Base-by-base conservation (phyloP, 2,797 vertebrate genomes). In the Parambassis ranga region DNA sequence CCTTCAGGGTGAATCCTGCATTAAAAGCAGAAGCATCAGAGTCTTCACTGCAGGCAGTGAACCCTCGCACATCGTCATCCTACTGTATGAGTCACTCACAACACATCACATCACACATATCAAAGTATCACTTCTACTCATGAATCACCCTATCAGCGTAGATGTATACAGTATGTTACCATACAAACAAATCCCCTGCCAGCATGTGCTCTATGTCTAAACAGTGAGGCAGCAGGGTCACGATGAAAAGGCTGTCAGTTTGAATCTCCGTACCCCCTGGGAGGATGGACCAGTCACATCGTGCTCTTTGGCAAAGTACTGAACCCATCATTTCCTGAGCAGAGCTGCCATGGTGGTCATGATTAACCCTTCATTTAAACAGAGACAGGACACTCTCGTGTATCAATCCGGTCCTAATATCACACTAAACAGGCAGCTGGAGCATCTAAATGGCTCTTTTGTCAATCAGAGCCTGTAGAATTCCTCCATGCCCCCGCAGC, bases 31-130 rank as follows among this genome's bases (percentile, higher is more conserved):
- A 22, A 10, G 2, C 66, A 64, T 76, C 60, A 38, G 42, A 48
- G 44, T 60, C 10, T 10, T 33, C 49, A 61, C 69, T 44, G 1
- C 36, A 84, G 60, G 41, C 46, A 14, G 43, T 20, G 33, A 67
- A 66, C 50, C 42, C 67, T 71, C 58, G 24, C 61, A 70, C 63
- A 19, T 36, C 20, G 16, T 61, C 74, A 52, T 52, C 31, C 33
- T 16, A 5, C 42, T 26, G 23, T 52, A 60, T 70, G 79, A 78
- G 71, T 83, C 68, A 68, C 65, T 73, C 65, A 13, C 73, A 66
- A 44, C 33, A 46, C 58, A 72, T 31, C 53, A 27, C 59, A 61
- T 58, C 66, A 41, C 46, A 53, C 55, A 4, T 43, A 62, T 51
- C 57, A 56, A 53, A 55, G 43, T 35, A 43, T 44, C 47, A 18